phyloP scores from a whole-genome alignment of 2,888 invertebrate species.

The Helleia helle region DNA sequence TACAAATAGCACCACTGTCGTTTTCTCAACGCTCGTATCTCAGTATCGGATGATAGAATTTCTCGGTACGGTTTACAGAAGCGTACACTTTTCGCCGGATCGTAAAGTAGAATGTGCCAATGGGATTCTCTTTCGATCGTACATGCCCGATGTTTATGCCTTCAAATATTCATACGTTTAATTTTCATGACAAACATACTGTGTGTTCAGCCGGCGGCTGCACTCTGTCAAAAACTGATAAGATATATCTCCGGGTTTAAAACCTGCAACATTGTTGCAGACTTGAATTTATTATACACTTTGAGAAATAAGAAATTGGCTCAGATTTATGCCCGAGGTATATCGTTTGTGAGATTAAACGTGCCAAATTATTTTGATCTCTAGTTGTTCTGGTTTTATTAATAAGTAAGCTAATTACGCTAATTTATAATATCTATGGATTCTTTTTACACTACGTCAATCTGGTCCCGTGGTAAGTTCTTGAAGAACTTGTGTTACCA shows the following conservation, averaged over 20 bases:
- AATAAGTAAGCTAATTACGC: too few relatives aligned
- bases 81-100: neutral
- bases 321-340: too few relatives aligned
- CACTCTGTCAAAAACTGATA: conserved; percentile 12
- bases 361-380: too few relatives aligned
- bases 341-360: too few relatives aligned
- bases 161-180: conserved; percentile 16
- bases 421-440: too few relatives aligned
- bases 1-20: too few relatives aligned
- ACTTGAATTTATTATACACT: neutral
- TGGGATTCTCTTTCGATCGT: neutral
- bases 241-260: neutral
- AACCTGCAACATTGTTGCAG: conserved; percentile 10
- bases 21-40: too few relatives aligned
- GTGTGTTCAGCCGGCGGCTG: conserved; percentile 17
- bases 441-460: too few relatives aligned
- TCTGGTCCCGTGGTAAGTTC: too few relatives aligned
- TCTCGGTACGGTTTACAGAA: conserved; percentile 1
- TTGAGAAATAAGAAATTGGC: too few relatives aligned
- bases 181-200: conserved; percentile 17
- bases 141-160: conserved; percentile 3
- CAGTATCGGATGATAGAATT: neutral
- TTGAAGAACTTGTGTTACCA: too few relatives aligned
- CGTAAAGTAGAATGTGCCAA: neutral
- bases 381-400: too few relatives aligned